phyloP scores from a whole-genome alignment of 2,888 invertebrate species.

The Pollenia griseotomentosa region DNA sequence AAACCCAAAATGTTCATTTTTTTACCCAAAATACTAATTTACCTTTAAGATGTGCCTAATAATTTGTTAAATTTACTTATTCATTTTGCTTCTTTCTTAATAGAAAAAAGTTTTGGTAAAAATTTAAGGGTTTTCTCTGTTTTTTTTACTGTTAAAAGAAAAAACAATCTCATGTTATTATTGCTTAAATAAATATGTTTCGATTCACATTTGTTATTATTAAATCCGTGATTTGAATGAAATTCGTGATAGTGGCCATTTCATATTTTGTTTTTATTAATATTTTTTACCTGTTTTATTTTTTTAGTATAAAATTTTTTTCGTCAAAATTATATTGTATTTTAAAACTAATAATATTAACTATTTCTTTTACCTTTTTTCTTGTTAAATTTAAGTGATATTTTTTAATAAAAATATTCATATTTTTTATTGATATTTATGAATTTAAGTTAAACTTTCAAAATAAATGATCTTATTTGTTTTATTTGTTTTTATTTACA shows the following conservation, averaged over 20 bases:
- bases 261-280: constrained; percentile 54
- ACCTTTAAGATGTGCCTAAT: constrained; percentile 37
- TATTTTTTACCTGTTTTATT: constrained; percentile 40
- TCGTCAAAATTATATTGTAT: constrained; percentile 52
- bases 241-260: constrained; percentile 83
- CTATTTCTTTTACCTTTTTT: constrained; percentile 57
- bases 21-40: neutral
- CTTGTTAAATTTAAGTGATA: constrained; percentile 71
- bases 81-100: constrained; percentile 74
- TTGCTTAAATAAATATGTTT: constrained; percentile 41
- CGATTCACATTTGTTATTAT: constrained; percentile 48
- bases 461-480: constrained; percentile 64
- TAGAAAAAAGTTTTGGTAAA: constrained; percentile 43
- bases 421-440: constrained; percentile 61
- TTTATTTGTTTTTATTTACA: constrained; percentile 43
- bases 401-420: constrained; percentile 59
- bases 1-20: neutral
- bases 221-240: constrained; percentile 82
- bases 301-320: constrained; percentile 32
- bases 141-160: constrained; percentile 70
- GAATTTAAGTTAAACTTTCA: constrained; percentile 68
- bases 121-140: neutral
- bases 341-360: constrained; percentile 33
- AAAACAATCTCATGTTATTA: constrained; percentile 50
- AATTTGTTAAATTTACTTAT: constrained; percentile 56